Evolutionary conservation across 1,140 invertebrate genomes (phyloP).

Genomic region (Drosophila ogumai): DNA sequence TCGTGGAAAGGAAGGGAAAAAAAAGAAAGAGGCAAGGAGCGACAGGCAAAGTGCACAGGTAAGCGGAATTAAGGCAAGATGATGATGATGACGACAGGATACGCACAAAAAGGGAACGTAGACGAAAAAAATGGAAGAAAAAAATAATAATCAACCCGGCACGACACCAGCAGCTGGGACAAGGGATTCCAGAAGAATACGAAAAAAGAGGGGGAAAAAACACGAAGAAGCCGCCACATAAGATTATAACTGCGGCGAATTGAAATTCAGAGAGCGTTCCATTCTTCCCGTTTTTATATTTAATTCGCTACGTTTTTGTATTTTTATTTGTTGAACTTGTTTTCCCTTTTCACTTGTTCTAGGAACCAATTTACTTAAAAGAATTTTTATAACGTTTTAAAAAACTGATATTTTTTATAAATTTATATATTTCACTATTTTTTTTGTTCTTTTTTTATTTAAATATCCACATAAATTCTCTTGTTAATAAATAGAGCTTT

Average conservation of each 20-base stretch:
- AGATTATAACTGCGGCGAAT: conserved; percentile 39
- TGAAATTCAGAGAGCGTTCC: conserved; percentile 64
- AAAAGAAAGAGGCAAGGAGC: conserved; percentile 7
- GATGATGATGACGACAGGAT: conserved; percentile 71
- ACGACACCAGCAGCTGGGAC: conserved; percentile 45
- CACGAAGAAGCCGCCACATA: conserved; percentile 1
- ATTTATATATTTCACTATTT: neutral
- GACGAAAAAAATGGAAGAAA: conserved; percentile 29
- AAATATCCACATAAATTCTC: neutral
- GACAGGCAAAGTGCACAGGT: conserved; percentile 69
- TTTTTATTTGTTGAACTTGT: conserved; percentile 7
- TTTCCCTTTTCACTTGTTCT: conserved; percentile 24
- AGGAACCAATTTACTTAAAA: neutral
- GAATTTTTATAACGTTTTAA: neutral
- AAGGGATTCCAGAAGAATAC: conserved; percentile 24
- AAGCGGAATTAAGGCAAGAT: conserved; percentile 57
- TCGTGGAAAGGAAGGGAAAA: neutral
- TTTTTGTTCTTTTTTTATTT: neutral
- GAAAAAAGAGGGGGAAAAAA: conserved; percentile 1
- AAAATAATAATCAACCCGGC: conserved; percentile 32
- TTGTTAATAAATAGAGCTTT: no score
- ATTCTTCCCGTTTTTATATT: conserved; percentile 14
- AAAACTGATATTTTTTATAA: neutral
- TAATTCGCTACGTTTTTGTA: conserved; percentile 10
- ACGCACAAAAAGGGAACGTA: conserved; percentile 46